Evolutionary conservation across 1,140 invertebrate genomes (phyloP), one percentile per base, ranked within the genome.

Genomic region (Drosophila elegans): DNA sequence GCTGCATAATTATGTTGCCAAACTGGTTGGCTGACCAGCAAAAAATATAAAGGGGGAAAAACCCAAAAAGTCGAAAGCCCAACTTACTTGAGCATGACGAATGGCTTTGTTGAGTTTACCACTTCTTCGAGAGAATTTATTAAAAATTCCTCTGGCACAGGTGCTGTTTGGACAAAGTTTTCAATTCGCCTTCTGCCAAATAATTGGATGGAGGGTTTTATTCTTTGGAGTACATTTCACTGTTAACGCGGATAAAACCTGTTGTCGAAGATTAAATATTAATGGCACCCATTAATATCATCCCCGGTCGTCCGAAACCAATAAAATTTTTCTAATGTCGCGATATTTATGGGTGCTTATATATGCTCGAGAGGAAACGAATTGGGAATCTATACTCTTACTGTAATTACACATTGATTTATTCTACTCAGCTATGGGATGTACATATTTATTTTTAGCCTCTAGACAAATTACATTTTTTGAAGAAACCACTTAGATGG

Each of bases 41-140:
- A 71, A 78, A 44, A 46, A 38, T 16, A 27, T 16, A 48, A 68
- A 56, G 45, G 29, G 25, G 9, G 16, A 13, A 59, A 36, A n/a
- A 56, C 61, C 62, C 46, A 32, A 54, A 69, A 69, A 55, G n/a
- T 56, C 64, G 60, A 60, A 63, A 71, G 45, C 78, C 83, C 36
- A 61, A 67, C 60, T 72, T 51, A 67, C 55, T 71, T 69, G 63
- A 77, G 61, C 84, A 89, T 86, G 83, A 86, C 83, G 83, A 89
- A 86, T 83, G 83, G 71, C 71, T 83, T 83, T 62, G 46, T 57
- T 38, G 78, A 73, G 69, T 83, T 86, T 68, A 49, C 61, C 72
- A 68, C 73, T 67, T 74, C 32, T 63, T 41, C 54, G 54, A n/a
- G 29, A 25, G 52, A 83, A 80, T 84, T 84, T 46, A 76, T 72